Conservation (phyloP, 2,888 invertebrate species). For the Drosophila silvestris region DNA sequence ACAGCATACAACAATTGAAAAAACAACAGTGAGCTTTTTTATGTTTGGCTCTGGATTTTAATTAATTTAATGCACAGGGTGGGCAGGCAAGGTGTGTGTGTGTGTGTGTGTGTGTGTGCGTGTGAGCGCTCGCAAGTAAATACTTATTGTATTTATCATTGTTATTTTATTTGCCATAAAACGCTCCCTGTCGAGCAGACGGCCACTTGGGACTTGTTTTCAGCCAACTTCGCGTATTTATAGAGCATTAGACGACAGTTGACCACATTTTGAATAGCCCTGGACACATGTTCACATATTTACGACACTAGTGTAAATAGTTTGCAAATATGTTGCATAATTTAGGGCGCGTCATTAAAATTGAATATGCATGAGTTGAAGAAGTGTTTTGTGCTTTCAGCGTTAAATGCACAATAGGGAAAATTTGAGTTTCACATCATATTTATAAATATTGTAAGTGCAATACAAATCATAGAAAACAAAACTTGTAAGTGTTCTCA, state of each 20-base stretch:
- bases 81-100: neutral
- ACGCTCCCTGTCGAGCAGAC: slow-evolving; percentile 13
- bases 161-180: slow-evolving; percentile 5
- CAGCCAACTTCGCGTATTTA: slow-evolving; percentile 17
- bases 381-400: neutral
- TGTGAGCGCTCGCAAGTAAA: slow-evolving; percentile 10
- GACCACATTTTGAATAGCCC: slow-evolving; percentile 16
- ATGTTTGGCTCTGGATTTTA: slow-evolving; percentile 38
- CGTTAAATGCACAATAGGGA: neutral
- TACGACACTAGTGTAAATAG: slow-evolving; percentile 53
- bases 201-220: slow-evolving; percentile 14
- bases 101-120: slow-evolving; percentile 25
- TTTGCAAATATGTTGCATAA: slow-evolving; percentile 39
- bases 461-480: neutral
- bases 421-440: neutral
- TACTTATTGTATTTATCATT: slow-evolving; percentile 40
- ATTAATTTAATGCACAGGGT: slow-evolving; percentile 62
- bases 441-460: neutral
- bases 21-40: neutral
- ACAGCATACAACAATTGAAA: neutral
- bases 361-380: neutral
- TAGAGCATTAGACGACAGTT: slow-evolving; percentile 30
- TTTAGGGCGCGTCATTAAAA: slow-evolving; percentile 25
- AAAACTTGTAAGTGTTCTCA: neutral
- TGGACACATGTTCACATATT: slow-evolving; percentile 40